phyloP scores from a whole-genome alignment of 2,113 vertebrate species.

The Tupaia tana region DNA sequence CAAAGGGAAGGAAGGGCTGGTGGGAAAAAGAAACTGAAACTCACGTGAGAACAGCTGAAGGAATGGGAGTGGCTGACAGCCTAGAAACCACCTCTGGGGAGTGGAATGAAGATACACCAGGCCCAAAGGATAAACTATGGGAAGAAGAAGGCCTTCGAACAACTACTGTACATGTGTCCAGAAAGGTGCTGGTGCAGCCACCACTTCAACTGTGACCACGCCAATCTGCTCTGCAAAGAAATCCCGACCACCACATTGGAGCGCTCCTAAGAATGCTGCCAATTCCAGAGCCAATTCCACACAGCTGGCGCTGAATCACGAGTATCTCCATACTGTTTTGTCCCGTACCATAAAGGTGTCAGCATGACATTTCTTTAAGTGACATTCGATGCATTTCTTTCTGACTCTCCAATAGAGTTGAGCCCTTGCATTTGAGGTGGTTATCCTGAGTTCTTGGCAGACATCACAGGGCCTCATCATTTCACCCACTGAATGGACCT shows the following conservation, averaged over 20 bases:
- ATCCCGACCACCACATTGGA: rapidly evolving
- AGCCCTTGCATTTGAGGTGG: not conserved
- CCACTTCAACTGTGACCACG: not conserved
- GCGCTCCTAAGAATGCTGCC: not conserved
- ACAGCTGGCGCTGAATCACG: not conserved
- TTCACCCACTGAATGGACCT: not conserved
- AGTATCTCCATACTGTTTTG: not conserved
- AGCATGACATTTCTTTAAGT: not conserved
- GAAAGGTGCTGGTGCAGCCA: not conserved
- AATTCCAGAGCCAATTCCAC: not conserved
- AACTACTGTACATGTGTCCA: not conserved
- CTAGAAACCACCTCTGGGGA: not conserved
- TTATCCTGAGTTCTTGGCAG: not conserved
- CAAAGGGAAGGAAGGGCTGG: not conserved
- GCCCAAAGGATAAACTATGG: not conserved
- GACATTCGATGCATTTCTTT: not conserved
- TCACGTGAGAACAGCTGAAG: not conserved
- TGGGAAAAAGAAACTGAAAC: not conserved
- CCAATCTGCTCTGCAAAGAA: not conserved
- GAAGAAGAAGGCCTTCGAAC: not conserved
- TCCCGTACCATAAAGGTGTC: not conserved
- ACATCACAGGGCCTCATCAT: rapidly evolving
- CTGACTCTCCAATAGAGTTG: not conserved
- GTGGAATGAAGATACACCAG: not conserved
- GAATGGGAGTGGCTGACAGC: rapidly evolving